Conservation (phyloP, 2,113 vertebrate genomes). For the Saccopteryx bilineata region DNA sequence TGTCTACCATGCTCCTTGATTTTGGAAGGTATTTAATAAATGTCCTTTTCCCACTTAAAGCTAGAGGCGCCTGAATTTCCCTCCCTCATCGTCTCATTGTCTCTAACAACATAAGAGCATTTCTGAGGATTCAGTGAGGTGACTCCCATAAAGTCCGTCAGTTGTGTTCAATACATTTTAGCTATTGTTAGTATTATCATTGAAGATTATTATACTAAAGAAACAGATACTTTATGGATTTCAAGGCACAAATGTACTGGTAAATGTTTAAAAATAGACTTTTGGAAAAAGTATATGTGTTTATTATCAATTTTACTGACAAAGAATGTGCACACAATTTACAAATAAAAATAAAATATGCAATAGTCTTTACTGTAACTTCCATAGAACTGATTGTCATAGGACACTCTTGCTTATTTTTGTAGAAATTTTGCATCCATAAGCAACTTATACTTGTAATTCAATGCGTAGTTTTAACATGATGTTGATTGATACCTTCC, state of each 20-base stretch:
- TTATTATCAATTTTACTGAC: not conserved
- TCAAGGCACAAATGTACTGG: not conserved
- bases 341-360: constrained; percentile 3
- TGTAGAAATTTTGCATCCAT: not conserved
- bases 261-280: not conserved
- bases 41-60: not conserved
- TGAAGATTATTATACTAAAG: not conserved
- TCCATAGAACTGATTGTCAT: not conserved
- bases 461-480: not conserved
- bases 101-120: not conserved
- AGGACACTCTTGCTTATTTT: not conserved
- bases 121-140: not conserved
- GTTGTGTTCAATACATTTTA: not conserved
- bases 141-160: not conserved
- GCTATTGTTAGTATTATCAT: not conserved
- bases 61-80: not conserved
- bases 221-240: not conserved
- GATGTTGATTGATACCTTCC: not conserved
- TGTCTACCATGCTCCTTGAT: not conserved
- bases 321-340: not conserved
- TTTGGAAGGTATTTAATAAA: not conserved
- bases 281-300: not conserved
- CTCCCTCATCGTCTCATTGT: not conserved
- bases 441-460: not conserved
- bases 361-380: not conserved